These are phyloP conservation scores for Coelopa pilipes DNA, from an alignment of 2,888 invertebrate species.

Conservation along the genomic window DNA sequence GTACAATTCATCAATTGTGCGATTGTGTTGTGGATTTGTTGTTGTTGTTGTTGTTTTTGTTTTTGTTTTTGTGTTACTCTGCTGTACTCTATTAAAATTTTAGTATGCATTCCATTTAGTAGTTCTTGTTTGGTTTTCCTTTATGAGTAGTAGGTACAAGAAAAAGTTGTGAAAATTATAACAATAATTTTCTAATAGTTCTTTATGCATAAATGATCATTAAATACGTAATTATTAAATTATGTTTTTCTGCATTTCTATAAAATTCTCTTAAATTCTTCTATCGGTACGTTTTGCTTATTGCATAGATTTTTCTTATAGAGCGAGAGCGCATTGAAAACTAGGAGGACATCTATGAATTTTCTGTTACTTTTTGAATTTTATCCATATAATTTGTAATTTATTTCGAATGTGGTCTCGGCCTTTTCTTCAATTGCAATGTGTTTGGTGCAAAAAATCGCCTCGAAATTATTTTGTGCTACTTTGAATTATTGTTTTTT, in stretches of 20 bases:
- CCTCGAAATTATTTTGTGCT: too few relatives aligned
- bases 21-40: not conserved
- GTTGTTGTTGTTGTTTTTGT: too few relatives aligned
- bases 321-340: not conserved
- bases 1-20: slow-evolving; percentile 15
- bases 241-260: not conserved
- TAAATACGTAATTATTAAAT: not conserved
- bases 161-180: slow-evolving; percentile 8
- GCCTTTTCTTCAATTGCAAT: too few relatives aligned
- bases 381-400: not conserved
- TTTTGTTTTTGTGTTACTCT: not conserved
- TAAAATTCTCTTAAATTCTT: too few relatives aligned
- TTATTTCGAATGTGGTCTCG: not conserved
- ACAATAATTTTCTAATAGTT: not conserved
- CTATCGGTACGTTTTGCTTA: too few relatives aligned
- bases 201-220: not conserved
- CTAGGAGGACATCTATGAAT: slow-evolving; percentile 13
- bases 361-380: not conserved
- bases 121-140: not conserved
- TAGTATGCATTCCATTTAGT: not conserved
- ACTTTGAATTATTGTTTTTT: too few relatives aligned
- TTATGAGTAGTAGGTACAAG: slow-evolving; percentile 21
- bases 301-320: slow-evolving; percentile 10
- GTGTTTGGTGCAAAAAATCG: too few relatives aligned
- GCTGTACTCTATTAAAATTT: not conserved